Percentiles rank a stretch among this genome's conserved stretches.
Evolutionary conservation across 2,113 vertebrate genomes (phyloP).

Genomic region (Terrapene triunguis): DNA sequence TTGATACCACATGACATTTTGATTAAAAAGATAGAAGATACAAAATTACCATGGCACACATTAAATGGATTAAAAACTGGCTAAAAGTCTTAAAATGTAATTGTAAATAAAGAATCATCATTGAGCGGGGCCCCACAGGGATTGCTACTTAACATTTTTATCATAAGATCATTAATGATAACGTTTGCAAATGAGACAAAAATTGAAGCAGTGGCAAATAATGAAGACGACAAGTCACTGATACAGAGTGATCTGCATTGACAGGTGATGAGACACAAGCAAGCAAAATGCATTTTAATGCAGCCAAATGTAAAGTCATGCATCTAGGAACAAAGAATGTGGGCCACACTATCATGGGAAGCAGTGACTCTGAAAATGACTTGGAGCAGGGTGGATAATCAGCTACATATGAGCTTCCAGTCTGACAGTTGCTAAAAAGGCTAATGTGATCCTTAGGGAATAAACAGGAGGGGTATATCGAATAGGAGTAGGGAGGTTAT

Average conservation of each 20-base stretch:
- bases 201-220: neutral
- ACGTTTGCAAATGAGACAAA: neutral
- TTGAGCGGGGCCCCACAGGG: neutral
- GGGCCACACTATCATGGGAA: neutral
- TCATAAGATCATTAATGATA: neutral
- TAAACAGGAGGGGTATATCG: neutral
- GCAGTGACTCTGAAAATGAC: neutral
- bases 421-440: neutral
- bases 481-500: neutral
- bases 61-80: neutral
- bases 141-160: neutral
- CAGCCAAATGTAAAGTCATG: neutral
- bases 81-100: neutral
- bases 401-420: neutral
- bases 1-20: neutral
- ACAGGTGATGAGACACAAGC: neutral
- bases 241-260: neutral
- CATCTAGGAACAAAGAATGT: neutral
- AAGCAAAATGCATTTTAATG: neutral
- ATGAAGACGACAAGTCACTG: neutral
- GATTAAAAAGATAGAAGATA: neutral
- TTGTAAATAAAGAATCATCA: neutral
- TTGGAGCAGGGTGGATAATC: neutral
- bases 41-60: neutral
- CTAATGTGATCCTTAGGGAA: neutral